A percentile compares a stretch with the other conserved stretches of the same genome.
phyloP scores from a whole-genome alignment of 2,888 invertebrate species.

The Alsophila aescularia region DNA sequence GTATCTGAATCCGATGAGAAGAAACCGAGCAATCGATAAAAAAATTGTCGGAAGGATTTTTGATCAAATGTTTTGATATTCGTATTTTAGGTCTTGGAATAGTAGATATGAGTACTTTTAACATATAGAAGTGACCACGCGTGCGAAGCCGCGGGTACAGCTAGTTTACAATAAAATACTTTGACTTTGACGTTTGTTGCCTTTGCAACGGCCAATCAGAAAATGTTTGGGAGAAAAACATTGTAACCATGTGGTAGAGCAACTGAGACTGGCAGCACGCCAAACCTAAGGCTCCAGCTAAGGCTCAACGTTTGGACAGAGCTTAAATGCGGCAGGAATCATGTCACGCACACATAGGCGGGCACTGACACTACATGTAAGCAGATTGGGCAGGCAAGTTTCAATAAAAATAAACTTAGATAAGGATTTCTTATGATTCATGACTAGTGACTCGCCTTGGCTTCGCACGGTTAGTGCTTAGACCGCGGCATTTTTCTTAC shows the following conservation, averaged over 20 bases:
- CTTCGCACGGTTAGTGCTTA: too few relatives aligned
- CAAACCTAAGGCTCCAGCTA: conserved; percentile 42
- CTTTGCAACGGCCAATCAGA: conserved; percentile 41
- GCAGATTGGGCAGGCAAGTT: not conserved
- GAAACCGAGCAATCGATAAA: too few relatives aligned
- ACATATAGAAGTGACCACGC: too few relatives aligned
- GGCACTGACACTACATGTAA: not conserved
- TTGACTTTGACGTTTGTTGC: not conserved
- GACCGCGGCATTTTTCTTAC: too few relatives aligned
- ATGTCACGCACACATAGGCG: not conserved
- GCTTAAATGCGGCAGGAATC: conserved; percentile 17
- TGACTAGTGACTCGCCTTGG: too few relatives aligned
- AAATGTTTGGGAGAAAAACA: conserved; percentile 53
- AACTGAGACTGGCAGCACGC: conserved; percentile 56
- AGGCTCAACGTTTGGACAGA: conserved; percentile 20
- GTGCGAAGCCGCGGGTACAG: too few relatives aligned
- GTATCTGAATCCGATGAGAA: too few relatives aligned
- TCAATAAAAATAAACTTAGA: not conserved
- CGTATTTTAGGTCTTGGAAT: too few relatives aligned
- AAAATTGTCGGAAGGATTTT: not conserved
- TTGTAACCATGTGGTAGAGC: conserved; percentile 51
- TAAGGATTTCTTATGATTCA: too few relatives aligned
- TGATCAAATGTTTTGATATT: too few relatives aligned
- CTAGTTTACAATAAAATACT: not conserved
- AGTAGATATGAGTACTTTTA: too few relatives aligned